phyloP scores from a whole-genome alignment of 2,888 invertebrate genomes.

The Leptopilina myrica region DNA sequence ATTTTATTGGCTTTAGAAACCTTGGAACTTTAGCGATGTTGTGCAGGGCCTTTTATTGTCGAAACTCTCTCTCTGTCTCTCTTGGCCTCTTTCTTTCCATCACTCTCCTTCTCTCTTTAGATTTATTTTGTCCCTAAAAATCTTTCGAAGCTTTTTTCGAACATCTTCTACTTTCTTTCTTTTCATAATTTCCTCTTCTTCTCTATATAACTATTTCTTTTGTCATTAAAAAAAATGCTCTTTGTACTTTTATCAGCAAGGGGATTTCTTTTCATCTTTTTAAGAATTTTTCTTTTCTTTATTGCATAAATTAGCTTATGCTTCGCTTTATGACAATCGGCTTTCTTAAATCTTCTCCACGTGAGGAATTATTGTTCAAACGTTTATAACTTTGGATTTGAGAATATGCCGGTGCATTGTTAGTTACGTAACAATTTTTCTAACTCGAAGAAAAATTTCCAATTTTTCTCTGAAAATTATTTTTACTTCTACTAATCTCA shows the following conservation, averaged over 20 bases:
- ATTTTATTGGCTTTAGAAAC: slow-evolving; percentile 60
- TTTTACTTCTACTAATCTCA: too few species aligned
- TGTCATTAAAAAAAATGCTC: neutral
- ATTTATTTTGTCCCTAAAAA: neutral
- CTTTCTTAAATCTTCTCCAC: neutral
- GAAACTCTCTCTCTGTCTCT: neutral
- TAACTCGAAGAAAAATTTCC: too few species aligned
- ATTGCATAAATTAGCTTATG: neutral
- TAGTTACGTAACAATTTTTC: too few species aligned
- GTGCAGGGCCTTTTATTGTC: neutral
- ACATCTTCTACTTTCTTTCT: neutral
- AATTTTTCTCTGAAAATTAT: too few species aligned
- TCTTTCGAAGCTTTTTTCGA: neutral
- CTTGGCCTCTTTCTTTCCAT: neutral
- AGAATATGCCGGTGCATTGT: neutral
- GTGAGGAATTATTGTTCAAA: neutral
- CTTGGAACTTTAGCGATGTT: slow-evolving; percentile 50
- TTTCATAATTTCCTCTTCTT: neutral
- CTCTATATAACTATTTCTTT: neutral
- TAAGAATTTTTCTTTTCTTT: neutral
- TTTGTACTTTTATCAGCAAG: neutral
- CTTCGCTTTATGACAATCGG: slow-evolving; percentile 17
- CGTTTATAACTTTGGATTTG: slow-evolving; percentile 9
- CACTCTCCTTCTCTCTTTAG: neutral
- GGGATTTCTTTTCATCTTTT: slow-evolving; percentile 17